Base-by-base conservation (phyloP, 2,888 invertebrate genomes). In the Drosophila antonietae region DNA sequence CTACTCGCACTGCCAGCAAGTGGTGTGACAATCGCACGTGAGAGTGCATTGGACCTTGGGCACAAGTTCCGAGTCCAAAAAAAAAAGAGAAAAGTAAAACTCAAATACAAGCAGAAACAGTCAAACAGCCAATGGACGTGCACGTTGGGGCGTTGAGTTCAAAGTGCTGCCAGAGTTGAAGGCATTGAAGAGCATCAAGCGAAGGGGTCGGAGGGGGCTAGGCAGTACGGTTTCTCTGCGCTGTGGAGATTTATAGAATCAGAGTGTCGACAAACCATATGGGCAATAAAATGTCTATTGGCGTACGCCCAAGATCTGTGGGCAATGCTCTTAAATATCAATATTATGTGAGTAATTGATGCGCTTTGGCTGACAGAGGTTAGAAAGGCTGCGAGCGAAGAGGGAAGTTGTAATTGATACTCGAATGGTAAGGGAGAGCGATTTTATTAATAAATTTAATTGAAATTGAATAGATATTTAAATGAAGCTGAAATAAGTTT, bases 11-110 rank as follows among this genome's bases (percentile, higher is more conserved):
- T 71, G 57, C 73, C 68, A 68, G 73, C 80, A 70, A 81, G 71
- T 86, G 83, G 85, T 86, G 88, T 86, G 83, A 85, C 88, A 88
- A 85, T 83, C 85, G 83, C 85, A 88, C 85, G 83, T 80, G 71
- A 85, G 81, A 88, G 88, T 88, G 81, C 88, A 86, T 73, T 75
- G 73, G 79, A 78, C 78, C 75, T 75, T 73, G 70, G 58, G 47
- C 53, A 61, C 60, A 63, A 78, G 70, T 65, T 66, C 39, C 37
- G 59, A 53, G 15, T 59, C 51, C 20, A 61, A 61, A 56, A 37
- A 62, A 47, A 55, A 44, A 20, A 52, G 23, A 61, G 35, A 51
- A 44, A n/a, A 6, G 9, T 35, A 23, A 14, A 31, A 37, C n/a
- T 37, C 15, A 10, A 6, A 37, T 15, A 39, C 23, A 41, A 55